Evolutionary conservation across 2,888 invertebrate genomes (phyloP), one percentile per base, ranked within the genome.

Genomic region (Apotomis turbidana): DNA sequence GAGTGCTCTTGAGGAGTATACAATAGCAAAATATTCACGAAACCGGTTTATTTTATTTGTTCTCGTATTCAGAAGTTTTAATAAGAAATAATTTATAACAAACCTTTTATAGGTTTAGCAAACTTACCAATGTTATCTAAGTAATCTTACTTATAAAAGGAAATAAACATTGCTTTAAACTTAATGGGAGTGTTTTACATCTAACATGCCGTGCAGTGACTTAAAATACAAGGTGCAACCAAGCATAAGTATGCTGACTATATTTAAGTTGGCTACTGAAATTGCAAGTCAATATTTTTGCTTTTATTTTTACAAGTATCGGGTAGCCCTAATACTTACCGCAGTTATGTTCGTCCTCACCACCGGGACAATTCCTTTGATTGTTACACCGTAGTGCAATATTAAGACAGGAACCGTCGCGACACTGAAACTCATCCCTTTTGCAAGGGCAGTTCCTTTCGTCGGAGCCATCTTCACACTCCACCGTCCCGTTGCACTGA

Each of bases 331-430:
- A 57, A 5, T 63, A 84, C 85, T 83, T 85, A 89, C 94, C 93
- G 79, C 95, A 95, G 77, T 93, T 91, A 68, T 80, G 80, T 87
- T 96, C 96, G 80, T 96, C 96, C 79, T 95, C 95, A 73, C 94
- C 94, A 81, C 94, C 92, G 41, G 89, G 84, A 86, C 96, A 96
- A 83, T 96, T 95, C 76, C 79, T 81, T 70, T 86, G 83, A 78
- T 94, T 94, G 84, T 97, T 94, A 87, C 97, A 97, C 79, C 94
- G 91, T 77, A 94, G 94, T 63, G 93, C 93, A 78, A 93, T 88
- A 81, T 94, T 93, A 85, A 96, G 94, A 89, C 97, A 97, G 82
- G 94, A 88, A 76, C 95, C 95, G 80, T 96, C 95, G 79, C 95
- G 90, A 86, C 96, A 96, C 66, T 86, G 86, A 83, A 93, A 94